These are phyloP conservation scores for Diploptera punctata DNA, from an alignment of 2,888 invertebrate species.

Conservation along the genomic window DNA sequence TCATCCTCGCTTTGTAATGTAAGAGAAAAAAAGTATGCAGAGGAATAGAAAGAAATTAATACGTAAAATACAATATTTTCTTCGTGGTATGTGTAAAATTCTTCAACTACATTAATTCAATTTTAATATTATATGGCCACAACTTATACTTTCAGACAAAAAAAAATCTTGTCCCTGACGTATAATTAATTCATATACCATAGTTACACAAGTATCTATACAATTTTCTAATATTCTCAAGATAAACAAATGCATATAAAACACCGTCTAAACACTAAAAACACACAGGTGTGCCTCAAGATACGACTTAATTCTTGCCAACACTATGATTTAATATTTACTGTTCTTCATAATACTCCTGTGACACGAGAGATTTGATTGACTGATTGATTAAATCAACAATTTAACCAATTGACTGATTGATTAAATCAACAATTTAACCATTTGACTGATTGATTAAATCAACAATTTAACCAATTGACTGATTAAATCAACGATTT, in stretches of 20 bases:
- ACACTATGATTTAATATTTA: not conserved
- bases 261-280: slow-evolving; percentile 12
- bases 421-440: slow-evolving; percentile 10
- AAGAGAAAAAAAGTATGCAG: not conserved
- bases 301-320: not conserved
- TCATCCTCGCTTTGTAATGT: not conserved
- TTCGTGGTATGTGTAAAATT: not conserved
- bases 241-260: not conserved
- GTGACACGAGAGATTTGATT: not conserved
- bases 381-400: not conserved
- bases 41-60: not conserved
- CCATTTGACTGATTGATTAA: too few relatives aligned
- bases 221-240: not conserved
- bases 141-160: not conserved
- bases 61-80: not conserved
- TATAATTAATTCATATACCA: not conserved
- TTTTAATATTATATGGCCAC: slow-evolving; percentile 9
- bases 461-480: not conserved
- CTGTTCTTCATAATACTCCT: not conserved
- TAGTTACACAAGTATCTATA: slow-evolving; percentile 17
- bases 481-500: slow-evolving; percentile 10
- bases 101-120: not conserved
- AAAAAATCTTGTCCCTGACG: not conserved
- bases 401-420: not conserved
- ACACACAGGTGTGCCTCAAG: not conserved